These are phyloP conservation scores for Caenorhabditis uteleia DNA, from an alignment of 2,888 invertebrate species.

Conservation along the genomic window DNA sequence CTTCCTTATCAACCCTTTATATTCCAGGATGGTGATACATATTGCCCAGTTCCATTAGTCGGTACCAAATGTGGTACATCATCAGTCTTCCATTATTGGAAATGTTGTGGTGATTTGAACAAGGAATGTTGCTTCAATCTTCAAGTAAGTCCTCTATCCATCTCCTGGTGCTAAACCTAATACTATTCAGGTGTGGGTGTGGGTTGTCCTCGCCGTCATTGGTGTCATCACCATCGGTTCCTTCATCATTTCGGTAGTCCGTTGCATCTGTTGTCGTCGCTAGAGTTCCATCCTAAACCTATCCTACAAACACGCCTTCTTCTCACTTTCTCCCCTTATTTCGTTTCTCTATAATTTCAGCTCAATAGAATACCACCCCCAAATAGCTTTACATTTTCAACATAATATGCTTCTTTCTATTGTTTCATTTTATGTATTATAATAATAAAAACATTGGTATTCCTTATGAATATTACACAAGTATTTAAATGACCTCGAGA, in stretches of 20 bases:
- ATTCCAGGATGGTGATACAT: constrained; percentile 60
- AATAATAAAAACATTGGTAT: no score
- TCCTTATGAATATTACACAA: no score
- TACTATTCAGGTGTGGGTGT: constrained; percentile 57
- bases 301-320: neutral
- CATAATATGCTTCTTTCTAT: no score
- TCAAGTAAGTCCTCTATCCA: constrained; percentile 38
- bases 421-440: no score
- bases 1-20: neutral
- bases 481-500: no score
- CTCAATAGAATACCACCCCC: no score
- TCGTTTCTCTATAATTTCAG: no score
- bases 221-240: constrained; percentile 60
- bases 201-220: constrained; percentile 58
- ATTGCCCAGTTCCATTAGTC: constrained; percentile 58
- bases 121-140: constrained; percentile 65
- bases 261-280: constrained; percentile 64
- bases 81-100: constrained; percentile 65
- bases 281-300: constrained; percentile 10
- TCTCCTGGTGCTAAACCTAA: neutral
- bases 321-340: no score
- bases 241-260: constrained; percentile 57
- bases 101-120: constrained; percentile 65
- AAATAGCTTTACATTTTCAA: no score
- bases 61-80: constrained; percentile 63